Conservation (phyloP, 1,140 invertebrate genomes). For the Aphidius ervi region DNA sequence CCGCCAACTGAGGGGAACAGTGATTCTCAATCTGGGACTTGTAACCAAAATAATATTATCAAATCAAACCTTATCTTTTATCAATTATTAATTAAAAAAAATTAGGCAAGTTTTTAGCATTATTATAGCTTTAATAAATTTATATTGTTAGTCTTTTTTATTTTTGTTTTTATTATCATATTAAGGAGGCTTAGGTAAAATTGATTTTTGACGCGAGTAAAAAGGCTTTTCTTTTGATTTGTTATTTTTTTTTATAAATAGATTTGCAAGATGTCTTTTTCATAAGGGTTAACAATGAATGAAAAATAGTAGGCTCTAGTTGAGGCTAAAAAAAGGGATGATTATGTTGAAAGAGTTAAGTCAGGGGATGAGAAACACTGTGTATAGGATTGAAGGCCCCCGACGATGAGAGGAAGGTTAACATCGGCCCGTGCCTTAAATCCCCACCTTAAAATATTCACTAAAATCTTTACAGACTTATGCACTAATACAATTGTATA, state of each 20-base stretch:
- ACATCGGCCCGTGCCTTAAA: slow-evolving; percentile 31
- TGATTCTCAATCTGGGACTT: slow-evolving; percentile 36
- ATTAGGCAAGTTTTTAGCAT: no score
- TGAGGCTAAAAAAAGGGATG: not conserved
- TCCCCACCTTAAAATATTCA: slow-evolving; percentile 36
- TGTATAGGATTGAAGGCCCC: slow-evolving; percentile 17
- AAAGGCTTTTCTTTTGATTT: not conserved
- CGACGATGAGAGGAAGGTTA: slow-evolving; percentile 31
- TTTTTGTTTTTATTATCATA: no score
- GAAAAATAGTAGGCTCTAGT: not conserved
- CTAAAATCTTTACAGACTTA: no score
- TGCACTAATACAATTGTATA: no score
- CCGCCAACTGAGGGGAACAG: slow-evolving; percentile 40
- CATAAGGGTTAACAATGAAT: no score
- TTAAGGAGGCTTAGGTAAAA: no score
- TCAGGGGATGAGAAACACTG: slow-evolving; percentile 15
- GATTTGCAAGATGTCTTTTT: not conserved
- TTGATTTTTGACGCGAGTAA: not conserved
- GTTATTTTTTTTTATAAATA: not conserved
- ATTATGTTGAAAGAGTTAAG: slow-evolving; percentile 10
- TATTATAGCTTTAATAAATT: not conserved
- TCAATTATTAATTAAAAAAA: no score
- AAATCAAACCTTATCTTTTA: no score
- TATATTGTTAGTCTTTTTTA: not conserved
- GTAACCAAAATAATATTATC: not conserved